Evolutionary conservation across 2,113 vertebrate genomes (phyloP), one percentile per base, ranked within the genome.

Genomic region (Corvus moneduloides): DNA sequence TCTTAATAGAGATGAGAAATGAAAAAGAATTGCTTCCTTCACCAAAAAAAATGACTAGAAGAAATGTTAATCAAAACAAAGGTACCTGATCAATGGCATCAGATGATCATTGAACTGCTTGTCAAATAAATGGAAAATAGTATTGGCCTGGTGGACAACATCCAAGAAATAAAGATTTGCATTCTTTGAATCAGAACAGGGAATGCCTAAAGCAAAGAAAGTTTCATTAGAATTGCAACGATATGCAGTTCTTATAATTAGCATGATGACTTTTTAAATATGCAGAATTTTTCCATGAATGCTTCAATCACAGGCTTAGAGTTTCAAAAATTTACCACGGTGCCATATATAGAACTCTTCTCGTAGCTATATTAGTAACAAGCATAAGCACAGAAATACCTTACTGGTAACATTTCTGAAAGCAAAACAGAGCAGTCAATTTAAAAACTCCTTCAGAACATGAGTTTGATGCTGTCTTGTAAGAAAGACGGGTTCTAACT

Each of bases 71-170:
- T 59, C 52, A 83, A n/a, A 95, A 56, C 62, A 80, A 93, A 95
- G 97, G 97, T 96, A 99, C 99, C 99, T 99, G 98, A 99, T 99
- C 88, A 99, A 97, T 94, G 99, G 99, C 99, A 99, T 99, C 93
- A 99, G 99, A 97, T 99, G 99, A 98, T 99, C 99, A 97, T 99
- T 99, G 98, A 99, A 99, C 87, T 99, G 99, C 96, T 99, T 99
- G 97, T 99, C 99, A 98, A 99, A 99, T 89, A 99, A 98, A 97
- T 99, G 99, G 97, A 99, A 99, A 98, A 99, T 99, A 26, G 99
- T 99, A 98, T 99, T 99, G 46, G 99, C 99, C 85, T 99, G 99
- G 92, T 99, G 99, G 63, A 99, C 99, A 92, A 99, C 99, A 96
- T 99, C 99, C 98, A 99, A 98, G 97, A 99, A 99, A 97, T 99